Conservation (phyloP, 2,888 invertebrate genomes). For the Philopedon plagiatum region DNA sequence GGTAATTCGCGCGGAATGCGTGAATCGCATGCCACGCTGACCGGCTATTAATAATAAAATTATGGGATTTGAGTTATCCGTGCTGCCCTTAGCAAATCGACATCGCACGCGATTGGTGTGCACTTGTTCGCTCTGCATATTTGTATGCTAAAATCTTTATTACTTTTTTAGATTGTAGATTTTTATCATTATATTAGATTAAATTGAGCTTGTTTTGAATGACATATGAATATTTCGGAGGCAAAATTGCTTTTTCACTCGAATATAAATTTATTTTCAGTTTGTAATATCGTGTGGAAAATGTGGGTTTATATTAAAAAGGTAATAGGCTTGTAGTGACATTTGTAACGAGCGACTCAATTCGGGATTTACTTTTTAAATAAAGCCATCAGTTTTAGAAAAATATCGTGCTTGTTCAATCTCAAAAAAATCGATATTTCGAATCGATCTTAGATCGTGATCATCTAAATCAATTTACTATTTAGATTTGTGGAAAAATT, state of each 20-base stretch:
- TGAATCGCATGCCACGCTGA: slow-evolving; percentile 5
- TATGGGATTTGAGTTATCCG: slow-evolving; percentile 1
- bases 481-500: too few relatives aligned
- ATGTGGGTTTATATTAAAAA: too few relatives aligned
- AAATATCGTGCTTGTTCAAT: too few relatives aligned
- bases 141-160: slow-evolving; percentile 8
- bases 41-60: slow-evolving; percentile 16
- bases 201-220: not conserved
- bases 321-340: too few relatives aligned
- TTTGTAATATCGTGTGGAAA: too few relatives aligned
- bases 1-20: slow-evolving; percentile 4
- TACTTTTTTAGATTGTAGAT: slow-evolving; percentile 6
- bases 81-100: not conserved
- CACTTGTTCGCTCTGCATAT: slow-evolving; percentile 21
- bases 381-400: too few relatives aligned
- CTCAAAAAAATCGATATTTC: too few relatives aligned
- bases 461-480: too few relatives aligned
- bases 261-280: too few relatives aligned
- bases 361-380: too few relatives aligned
- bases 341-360: too few relatives aligned
- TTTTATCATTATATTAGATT: slow-evolving; percentile 4
- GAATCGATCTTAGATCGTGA: too few relatives aligned
- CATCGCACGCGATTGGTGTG: slow-evolving; percentile 4
- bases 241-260: not conserved
- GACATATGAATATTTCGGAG: not conserved